A percentile compares a stretch with the other conserved stretches of the same genome.
These are phyloP conservation scores for Eublepharis macularius DNA, from an alignment of 2,113 vertebrate species.

Conservation along the genomic window DNA sequence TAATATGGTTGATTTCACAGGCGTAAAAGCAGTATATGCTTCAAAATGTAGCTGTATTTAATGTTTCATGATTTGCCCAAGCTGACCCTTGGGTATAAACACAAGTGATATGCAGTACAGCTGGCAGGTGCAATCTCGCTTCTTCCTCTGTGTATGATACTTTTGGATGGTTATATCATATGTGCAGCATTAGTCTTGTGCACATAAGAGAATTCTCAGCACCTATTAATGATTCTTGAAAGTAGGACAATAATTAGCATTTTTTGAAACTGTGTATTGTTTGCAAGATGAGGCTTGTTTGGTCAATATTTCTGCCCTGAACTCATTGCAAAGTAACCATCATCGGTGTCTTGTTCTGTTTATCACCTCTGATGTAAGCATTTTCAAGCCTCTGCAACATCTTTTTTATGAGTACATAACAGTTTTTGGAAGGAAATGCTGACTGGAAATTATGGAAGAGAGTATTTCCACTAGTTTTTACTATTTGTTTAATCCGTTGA, in stretches of 20 bases:
- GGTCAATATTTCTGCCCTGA: constrained; percentile 23
- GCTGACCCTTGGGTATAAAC: too few species aligned
- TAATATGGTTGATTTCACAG: too few species aligned
- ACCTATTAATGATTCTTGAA: constrained; percentile 21
- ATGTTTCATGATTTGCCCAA: too few species aligned
- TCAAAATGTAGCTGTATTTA: too few species aligned
- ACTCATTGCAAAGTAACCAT: constrained; percentile 17
- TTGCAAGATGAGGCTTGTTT: constrained; percentile 35
- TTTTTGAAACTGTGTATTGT: neutral
- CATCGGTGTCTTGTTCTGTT: neutral
- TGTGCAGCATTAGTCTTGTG: too few species aligned
- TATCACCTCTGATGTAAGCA: constrained; percentile 46
- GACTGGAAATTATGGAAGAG: constrained; percentile 33
- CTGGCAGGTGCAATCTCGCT: too few species aligned
- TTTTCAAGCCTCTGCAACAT: constrained; percentile 9
- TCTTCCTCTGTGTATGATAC: too few species aligned
- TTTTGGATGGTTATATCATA: too few species aligned
- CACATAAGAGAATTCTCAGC: too few species aligned
- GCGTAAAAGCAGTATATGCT: too few species aligned
- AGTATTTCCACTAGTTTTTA: constrained; percentile 62
- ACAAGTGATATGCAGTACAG: too few species aligned
- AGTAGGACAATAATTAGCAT: neutral
- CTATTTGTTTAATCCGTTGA: constrained; percentile 71
- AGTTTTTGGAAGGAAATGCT: neutral
- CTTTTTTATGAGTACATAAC: neutral